Base-by-base conservation (phyloP, 92 coral and sea anemone genomes). In the Virgularia gustaviana region DNA sequence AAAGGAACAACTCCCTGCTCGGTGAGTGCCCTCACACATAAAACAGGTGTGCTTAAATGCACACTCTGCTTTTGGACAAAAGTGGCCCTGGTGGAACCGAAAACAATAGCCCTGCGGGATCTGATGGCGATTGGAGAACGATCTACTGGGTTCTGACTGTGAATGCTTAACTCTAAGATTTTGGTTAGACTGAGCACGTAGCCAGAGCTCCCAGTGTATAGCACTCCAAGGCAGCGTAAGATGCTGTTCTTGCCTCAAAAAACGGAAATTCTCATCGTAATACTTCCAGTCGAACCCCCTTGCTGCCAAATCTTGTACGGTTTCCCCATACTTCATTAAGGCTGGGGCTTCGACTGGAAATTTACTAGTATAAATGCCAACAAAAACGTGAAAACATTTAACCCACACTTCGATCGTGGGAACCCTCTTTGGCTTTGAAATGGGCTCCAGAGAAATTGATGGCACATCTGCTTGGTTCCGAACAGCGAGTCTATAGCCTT, bases 121-220 rank as follows among this genome's bases (percentile, higher is more conserved):
- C 44, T 63, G 31, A 20, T 34, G 20, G 15, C 15, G 52, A 49
- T 33, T 29, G 2, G 20, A 30, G 13, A 15, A 43, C 51, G 16
- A 15, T 34, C 18, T 22, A 24, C 30, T 10, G 25, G 23, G 59
- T 9, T 63, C 12, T 20, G 65, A 31, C 35, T 15, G 56, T 12
- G 60, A 15, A 20, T 28, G 53, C 71, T 38, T 67, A 13, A 38
- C 25, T 29, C 70, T 49, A 1, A 27, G 49, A 49, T 32, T 19
- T 49, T 29, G 66, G 13, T 43, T 13, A 20, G 16, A 20, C 54
- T 78, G 76, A 15, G 84, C 65, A 10, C 71, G 58, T 16, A 83
- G 81, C 88, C 85, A 71, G 39, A 83, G 83, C 83, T 83, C 84
- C 55, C 71, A 68, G 22, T 83, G 77, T 20, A 83, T 44, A 53